Evolutionary conservation across 2,113 vertebrate genomes (phyloP).

Genomic region (Muscicapa adusta): DNA sequence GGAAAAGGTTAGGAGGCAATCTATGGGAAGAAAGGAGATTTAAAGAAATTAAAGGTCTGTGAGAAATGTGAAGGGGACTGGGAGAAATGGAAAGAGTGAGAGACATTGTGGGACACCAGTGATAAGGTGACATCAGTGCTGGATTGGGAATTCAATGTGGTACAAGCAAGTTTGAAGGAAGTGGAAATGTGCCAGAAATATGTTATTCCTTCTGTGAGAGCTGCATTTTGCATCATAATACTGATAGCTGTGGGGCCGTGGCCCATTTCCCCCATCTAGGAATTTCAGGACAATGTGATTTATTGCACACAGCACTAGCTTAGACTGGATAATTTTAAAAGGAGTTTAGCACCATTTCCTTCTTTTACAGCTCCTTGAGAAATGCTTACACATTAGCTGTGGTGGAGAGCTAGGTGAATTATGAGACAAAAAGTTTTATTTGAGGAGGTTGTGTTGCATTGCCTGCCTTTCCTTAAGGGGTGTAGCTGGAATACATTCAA

Average conservation of each 20-base stretch:
- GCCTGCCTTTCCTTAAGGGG: background rate
- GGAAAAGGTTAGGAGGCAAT: background rate
- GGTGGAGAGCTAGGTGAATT: background rate
- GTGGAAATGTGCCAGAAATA: background rate
- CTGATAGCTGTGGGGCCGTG: background rate
- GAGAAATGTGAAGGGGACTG: background rate
- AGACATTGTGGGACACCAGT: background rate
- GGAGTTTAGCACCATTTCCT: constrained; percentile 18
- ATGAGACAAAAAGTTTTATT: constrained; percentile 1
- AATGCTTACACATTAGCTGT: background rate
- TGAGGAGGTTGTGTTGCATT: background rate
- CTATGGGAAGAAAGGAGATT: background rate
- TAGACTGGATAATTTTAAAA: constrained; percentile 27
- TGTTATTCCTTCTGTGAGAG: background rate
- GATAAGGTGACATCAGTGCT: background rate
- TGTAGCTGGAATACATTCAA: background rate
- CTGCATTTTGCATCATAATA: background rate
- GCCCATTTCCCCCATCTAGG: background rate
- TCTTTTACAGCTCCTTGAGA: constrained; percentile 14
- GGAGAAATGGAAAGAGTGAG: background rate
- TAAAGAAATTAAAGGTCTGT: background rate
- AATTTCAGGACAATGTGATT: constrained; percentile 15
- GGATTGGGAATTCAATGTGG: background rate
- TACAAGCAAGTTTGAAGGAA: background rate
- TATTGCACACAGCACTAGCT: background rate